These are phyloP conservation scores for Aleiodes sp. DNA, from an alignment of 1,140 invertebrate species.

Conservation along the genomic window DNA sequence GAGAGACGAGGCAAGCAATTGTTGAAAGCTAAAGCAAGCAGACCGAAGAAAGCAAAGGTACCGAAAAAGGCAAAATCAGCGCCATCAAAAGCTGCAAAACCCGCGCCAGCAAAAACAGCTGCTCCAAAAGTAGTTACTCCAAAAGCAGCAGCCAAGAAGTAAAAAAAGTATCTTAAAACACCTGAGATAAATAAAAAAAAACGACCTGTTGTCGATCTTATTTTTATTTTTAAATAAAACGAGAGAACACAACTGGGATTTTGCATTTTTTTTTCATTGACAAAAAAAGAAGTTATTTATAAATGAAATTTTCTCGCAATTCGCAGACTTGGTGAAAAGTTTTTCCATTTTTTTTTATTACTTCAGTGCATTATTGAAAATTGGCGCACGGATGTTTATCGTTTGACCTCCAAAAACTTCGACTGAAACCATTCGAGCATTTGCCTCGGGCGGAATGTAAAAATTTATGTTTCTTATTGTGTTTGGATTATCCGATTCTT, in stretches of 20 bases:
- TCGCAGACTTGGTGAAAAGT: neutral
- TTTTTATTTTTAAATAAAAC: conserved; percentile 47
- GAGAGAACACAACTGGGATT: conserved; percentile 35
- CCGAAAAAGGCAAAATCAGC: conserved; percentile 58
- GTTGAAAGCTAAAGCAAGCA: conserved; percentile 62
- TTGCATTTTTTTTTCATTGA: conserved; percentile 10
- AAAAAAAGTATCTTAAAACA: conserved; percentile 26
- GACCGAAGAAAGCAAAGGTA: conserved; percentile 67
- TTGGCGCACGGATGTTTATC: conserved; percentile 35
- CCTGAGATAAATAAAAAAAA: conserved; percentile 18
- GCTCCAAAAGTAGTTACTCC: conserved; percentile 35
- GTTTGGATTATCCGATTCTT: conserved; percentile 27
- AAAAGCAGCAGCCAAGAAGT: conserved; percentile 40
- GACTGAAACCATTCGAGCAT: conserved; percentile 38
- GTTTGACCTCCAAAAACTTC: conserved; percentile 37
- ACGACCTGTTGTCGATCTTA: conserved; percentile 35
- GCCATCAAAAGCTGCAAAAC: conserved; percentile 37
- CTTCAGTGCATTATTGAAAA: conserved; percentile 8
- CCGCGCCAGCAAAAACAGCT: conserved; percentile 33
- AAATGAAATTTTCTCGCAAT: conserved; percentile 15
- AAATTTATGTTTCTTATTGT: conserved; percentile 40
- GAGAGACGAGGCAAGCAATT: conserved; percentile 66
- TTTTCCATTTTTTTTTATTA: neutral
- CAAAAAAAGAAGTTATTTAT: too few species aligned
- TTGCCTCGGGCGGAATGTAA: conserved; percentile 37